Percentiles rank a stretch among this genome's conserved stretches.
phyloP scores from a whole-genome alignment of 1,140 invertebrate species.

The Rhyzopertha dominica region DNA sequence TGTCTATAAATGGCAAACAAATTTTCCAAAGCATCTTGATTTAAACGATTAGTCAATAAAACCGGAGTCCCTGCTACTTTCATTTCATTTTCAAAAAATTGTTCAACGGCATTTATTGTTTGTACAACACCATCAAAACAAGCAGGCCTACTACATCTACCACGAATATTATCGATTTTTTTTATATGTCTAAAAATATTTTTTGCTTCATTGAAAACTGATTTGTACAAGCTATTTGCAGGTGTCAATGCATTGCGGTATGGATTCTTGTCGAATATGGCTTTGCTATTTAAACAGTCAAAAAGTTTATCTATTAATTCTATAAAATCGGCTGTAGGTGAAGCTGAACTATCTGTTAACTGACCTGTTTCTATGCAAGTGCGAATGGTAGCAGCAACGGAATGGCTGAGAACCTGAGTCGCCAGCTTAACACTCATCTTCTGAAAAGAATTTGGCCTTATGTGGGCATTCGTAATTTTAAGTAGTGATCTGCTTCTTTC shows the following conservation, averaged over 20 bases:
- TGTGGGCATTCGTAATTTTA: slow-evolving; percentile 30
- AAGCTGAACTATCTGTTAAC: slow-evolving; percentile 16
- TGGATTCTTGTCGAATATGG: slow-evolving; percentile 11
- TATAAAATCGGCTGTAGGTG: slow-evolving; percentile 24
- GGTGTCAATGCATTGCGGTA: slow-evolving; percentile 11
- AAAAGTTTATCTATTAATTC: slow-evolving; percentile 24
- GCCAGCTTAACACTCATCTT: slow-evolving; percentile 36
- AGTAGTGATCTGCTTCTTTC: slow-evolving; percentile 19
- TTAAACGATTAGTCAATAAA: too few relatives aligned
- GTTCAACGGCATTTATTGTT: slow-evolving; percentile 24
- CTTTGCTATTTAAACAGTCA: slow-evolving; percentile 27
- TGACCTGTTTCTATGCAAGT: slow-evolving; percentile 24
- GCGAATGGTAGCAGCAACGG: slow-evolving; percentile 25
- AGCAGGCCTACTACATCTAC: slow-evolving; percentile 10
- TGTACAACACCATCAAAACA: slow-evolving; percentile 19
- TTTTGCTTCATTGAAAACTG: background rate
- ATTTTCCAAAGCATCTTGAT: too few relatives aligned
- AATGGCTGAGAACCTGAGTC: slow-evolving; percentile 29
- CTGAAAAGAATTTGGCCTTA: slow-evolving; percentile 33
- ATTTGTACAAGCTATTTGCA: background rate
- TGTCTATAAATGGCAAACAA: too few relatives aligned
- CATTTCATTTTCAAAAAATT: too few relatives aligned
- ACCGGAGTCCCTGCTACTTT: too few relatives aligned
- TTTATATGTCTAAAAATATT: slow-evolving; percentile 4
- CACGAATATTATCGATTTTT: slow-evolving; percentile 6